These are phyloP conservation scores for Vultur gryphus DNA, from an alignment of 2,797 vertebrate species.

Conservation along the genomic window DNA sequence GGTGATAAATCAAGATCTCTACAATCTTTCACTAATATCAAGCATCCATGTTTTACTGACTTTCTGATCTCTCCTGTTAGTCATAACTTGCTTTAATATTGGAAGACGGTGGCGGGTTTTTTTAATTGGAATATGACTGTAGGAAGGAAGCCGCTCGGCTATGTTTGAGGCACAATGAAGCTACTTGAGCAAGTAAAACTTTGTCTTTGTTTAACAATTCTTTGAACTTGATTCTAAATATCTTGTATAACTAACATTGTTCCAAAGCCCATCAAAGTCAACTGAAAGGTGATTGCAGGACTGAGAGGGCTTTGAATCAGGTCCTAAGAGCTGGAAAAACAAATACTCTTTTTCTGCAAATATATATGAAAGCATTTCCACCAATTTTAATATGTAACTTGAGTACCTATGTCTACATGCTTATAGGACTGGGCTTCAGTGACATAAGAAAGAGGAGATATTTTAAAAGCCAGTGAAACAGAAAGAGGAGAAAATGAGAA, in stretches of 20 bases:
- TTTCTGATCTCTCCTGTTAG: background rate
- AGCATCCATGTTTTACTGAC: background rate
- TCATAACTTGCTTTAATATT: background rate
- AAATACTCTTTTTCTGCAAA: background rate
- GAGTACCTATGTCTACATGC: background rate
- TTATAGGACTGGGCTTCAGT: background rate
- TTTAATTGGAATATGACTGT: background rate
- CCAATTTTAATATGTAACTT: background rate
- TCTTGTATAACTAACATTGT: background rate
- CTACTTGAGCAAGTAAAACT: background rate
- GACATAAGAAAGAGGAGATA: background rate
- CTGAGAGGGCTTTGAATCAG: background rate
- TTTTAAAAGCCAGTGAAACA: background rate
- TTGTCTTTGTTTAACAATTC: background rate
- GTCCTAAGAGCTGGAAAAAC: background rate
- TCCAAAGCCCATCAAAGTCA: background rate
- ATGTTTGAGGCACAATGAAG: background rate
- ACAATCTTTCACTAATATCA: background rate
- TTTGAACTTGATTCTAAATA: background rate
- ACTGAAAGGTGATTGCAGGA: background rate
- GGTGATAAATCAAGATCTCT: background rate
- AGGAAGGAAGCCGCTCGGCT: background rate
- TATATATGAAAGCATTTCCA: background rate
- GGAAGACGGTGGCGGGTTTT: background rate
- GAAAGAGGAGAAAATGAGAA: background rate